Base-by-base conservation (phyloP, 2,113 vertebrate genomes). In the Brachyistius frenatus region DNA sequence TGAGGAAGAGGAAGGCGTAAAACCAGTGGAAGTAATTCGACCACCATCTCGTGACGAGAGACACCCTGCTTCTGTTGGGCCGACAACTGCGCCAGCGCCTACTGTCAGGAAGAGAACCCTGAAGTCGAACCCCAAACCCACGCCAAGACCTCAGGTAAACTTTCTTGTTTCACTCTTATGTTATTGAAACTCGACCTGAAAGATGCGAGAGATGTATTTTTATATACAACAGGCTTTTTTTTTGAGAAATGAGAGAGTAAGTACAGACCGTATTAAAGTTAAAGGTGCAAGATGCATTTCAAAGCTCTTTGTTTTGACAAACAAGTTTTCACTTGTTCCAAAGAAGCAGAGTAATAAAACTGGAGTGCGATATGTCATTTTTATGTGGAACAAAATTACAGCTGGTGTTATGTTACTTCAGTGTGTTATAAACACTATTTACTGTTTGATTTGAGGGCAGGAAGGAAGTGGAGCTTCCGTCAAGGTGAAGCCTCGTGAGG, bases 1-100 rank as follows among this genome's bases (percentile, higher is more conserved):
- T 7, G 98, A 99, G 39, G 97, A 98, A 61, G 98, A 98, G 0
- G 90, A 93, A 0, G 94, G 91, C 16, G 80, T 62, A 5, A 54
- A 81, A 32, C 15, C 56, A 0, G 33, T 76, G 5, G 82, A 87
- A 46, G 72, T 53, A 4, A 65, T 49, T 37, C 58, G 0, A 52
- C 37, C 55, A 81, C 73, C 86, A 14, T 76, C 86, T 75, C 13
- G 89, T 39, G 61, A 91, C 5, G 39, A 95, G 3, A 74, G 46
- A 8, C 92, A 87, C 62, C 86, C 63, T 3, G 15, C 89, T 1
- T 15, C 94, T 31, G 91, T 95, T 5, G 93, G 92, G 23, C 89
- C 91, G 7, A 91, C 94, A 2, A 91, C 92, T 76, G 88, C 93
- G 78, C 91, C 94, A 1, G 85, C 87, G 4, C 46, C 70, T 9